A percentile compares a stretch with the other conserved stretches of the same genome.
Evolutionary conservation across 30 jellyfish, hydroid and myxozoan genomes (phyloP).

Genomic region (Hydra vulgaris): DNA sequence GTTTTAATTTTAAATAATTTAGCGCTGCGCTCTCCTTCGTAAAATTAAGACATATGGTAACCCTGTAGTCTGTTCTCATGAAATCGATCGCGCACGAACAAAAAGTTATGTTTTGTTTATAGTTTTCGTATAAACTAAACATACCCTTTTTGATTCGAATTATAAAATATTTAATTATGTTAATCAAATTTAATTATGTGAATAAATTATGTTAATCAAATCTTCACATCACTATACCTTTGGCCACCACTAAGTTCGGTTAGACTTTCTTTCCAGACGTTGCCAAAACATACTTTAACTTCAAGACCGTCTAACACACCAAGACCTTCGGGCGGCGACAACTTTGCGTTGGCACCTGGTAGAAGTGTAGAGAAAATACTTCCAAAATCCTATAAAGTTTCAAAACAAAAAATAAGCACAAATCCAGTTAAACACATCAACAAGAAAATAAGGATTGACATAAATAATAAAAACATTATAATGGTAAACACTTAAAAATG

Average conservation of each 20-base stretch:
- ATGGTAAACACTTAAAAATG: no score
- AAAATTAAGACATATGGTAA: no score
- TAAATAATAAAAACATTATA: neutral
- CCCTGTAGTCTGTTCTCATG: no score
- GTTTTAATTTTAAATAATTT: no score
- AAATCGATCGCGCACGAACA: no score
- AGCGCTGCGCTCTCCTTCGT: no score
- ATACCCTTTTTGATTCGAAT: no score
- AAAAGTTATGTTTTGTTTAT: no score
- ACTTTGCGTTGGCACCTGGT: constrained; percentile 96
- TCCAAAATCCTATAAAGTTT: constrained; percentile 71
- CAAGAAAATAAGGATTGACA: neutral
- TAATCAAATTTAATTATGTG: no score
- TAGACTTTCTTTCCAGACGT: constrained; percentile 95
- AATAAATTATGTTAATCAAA: no score
- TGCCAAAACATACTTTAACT: constrained; percentile 93
- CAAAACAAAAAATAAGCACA: neutral
- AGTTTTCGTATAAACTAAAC: no score
- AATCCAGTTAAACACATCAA: neutral
- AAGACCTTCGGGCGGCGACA: constrained; percentile 88
- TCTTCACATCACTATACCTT: constrained; percentile 26
- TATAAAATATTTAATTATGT: no score
- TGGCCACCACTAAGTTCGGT: constrained; percentile 99
- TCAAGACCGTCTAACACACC: constrained; percentile 90
- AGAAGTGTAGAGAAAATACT: constrained; percentile 88